phyloP scores from a whole-genome alignment of 1,140 invertebrate species.

The Zelostemma sp. region DNA sequence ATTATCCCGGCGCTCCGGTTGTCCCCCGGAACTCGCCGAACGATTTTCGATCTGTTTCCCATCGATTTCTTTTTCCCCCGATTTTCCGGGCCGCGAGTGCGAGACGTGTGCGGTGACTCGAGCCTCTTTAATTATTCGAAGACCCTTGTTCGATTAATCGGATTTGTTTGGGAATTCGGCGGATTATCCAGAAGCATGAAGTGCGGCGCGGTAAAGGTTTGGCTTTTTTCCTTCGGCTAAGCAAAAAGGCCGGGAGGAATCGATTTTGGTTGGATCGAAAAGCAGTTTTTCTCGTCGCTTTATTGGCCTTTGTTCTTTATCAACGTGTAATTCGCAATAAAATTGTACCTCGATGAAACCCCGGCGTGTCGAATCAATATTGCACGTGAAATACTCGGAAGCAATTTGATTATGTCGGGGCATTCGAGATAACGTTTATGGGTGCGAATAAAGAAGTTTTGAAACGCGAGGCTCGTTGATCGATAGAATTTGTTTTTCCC shows the following conservation, averaged over 20 bases:
- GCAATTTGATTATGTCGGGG: constrained; percentile 27
- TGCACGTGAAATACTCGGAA: constrained; percentile 24
- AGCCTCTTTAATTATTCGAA: too few species aligned
- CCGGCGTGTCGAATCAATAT: constrained; percentile 19
- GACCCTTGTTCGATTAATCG: too few species aligned
- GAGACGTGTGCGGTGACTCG: too few species aligned
- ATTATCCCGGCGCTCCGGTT: too few species aligned
- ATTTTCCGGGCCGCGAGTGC: too few species aligned
- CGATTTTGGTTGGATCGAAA: neutral
- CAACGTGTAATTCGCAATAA: neutral
- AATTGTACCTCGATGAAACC: constrained; percentile 16
- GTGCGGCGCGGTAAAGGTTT: neutral
- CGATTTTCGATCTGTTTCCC: too few species aligned
- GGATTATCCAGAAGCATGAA: too few species aligned
- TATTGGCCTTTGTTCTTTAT: neutral
- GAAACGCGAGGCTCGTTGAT: neutral
- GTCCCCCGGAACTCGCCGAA: too few species aligned
- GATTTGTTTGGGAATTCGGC: neutral
- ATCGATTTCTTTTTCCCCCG: too few species aligned
- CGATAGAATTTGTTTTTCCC: neutral
- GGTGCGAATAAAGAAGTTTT: neutral
- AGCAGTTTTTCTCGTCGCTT: neutral
- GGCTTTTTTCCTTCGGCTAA: neutral
- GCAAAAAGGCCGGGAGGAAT: neutral
- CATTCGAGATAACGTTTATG: constrained; percentile 19